phyloP scores from a whole-genome alignment of 2,113 vertebrate species.

The Myodes glareolus region DNA sequence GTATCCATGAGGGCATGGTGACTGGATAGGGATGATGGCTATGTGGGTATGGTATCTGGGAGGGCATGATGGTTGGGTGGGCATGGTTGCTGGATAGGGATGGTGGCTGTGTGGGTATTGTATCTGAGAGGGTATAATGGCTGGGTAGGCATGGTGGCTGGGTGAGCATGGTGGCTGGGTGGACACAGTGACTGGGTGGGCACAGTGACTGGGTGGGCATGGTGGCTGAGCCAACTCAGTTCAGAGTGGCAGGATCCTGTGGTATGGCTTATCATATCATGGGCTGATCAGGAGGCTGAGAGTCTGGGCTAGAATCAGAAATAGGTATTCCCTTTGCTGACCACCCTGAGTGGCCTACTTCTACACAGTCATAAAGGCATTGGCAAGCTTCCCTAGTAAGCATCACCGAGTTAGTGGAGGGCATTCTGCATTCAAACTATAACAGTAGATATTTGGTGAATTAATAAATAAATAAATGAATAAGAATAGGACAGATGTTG shows the following conservation, averaged over 20 bases:
- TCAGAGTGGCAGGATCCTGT: background rate
- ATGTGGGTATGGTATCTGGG: background rate
- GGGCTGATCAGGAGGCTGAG: background rate
- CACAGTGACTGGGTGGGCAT: no score
- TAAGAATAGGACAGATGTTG: background rate
- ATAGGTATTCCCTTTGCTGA: background rate
- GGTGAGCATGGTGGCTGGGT: background rate
- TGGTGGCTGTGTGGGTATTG: no score
- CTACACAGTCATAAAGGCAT: background rate
- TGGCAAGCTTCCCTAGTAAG: background rate
- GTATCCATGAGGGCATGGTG: no score
- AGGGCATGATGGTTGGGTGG: no score
- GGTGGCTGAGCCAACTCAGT: background rate
- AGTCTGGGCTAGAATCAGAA: background rate
- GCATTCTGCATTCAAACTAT: background rate
- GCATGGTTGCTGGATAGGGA: no score
- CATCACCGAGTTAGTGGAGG: background rate
- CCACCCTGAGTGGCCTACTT: background rate
- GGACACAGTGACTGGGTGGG: background rate
- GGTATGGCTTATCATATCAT: background rate
- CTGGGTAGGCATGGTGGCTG: background rate
- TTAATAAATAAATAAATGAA: background rate
- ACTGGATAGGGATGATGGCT: background rate
- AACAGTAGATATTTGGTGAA: background rate
- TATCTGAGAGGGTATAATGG: accelerated